A percentile compares a stretch with the other conserved stretches of the same genome.
These are phyloP conservation scores for Agrochola macilenta DNA, from an alignment of 2,888 invertebrate genomes.

Conservation along the genomic window DNA sequence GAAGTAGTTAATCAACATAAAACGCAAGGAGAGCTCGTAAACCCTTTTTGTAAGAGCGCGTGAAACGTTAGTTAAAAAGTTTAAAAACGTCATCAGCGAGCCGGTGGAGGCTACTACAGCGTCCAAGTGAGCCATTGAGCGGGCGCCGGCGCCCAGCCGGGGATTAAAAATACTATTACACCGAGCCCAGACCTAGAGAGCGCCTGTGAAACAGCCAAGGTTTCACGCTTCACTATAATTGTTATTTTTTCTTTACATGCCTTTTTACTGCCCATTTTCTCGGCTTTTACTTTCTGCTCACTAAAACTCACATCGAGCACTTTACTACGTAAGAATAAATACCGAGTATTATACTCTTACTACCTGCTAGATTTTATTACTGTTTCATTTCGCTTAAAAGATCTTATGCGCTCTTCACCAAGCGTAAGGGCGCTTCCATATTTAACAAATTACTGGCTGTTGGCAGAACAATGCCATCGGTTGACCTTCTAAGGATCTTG, in stretches of 20 bases:
- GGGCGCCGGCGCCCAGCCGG: slow-evolving; percentile 34
- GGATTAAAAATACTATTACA: slow-evolving; percentile 62
- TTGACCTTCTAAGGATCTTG: slow-evolving; percentile 38
- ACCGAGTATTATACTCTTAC: slow-evolving; percentile 18
- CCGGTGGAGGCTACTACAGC: slow-evolving; percentile 55
- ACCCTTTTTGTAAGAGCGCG: slow-evolving; percentile 62
- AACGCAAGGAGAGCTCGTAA: slow-evolving; percentile 57
- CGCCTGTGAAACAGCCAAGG: slow-evolving; percentile 14
- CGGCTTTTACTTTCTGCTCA: slow-evolving; percentile 32
- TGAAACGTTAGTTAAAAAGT: slow-evolving; percentile 69
- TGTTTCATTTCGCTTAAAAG: slow-evolving; percentile 27
- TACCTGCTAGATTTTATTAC: slow-evolving; percentile 14
- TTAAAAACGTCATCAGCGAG: slow-evolving; percentile 67
- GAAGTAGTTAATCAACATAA: slow-evolving; percentile 64
- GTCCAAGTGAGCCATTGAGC: slow-evolving; percentile 64
- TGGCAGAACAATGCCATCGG: slow-evolving; percentile 46
- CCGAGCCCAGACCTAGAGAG: slow-evolving; percentile 6
- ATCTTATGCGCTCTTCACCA: slow-evolving; percentile 27
- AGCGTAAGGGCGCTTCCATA: slow-evolving; percentile 26
- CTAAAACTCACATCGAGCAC: slow-evolving; percentile 31
- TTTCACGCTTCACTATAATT: slow-evolving; percentile 46
- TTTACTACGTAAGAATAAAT: slow-evolving; percentile 29
- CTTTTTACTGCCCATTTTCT: slow-evolving; percentile 42
- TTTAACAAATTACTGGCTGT: slow-evolving; percentile 41
- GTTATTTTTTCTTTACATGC: slow-evolving; percentile 39